A percentile compares a stretch with the other conserved stretches of the same genome.
Conservation (phyloP, 2,113 vertebrate species). For the Psilopogon haemacephalus region DNA sequence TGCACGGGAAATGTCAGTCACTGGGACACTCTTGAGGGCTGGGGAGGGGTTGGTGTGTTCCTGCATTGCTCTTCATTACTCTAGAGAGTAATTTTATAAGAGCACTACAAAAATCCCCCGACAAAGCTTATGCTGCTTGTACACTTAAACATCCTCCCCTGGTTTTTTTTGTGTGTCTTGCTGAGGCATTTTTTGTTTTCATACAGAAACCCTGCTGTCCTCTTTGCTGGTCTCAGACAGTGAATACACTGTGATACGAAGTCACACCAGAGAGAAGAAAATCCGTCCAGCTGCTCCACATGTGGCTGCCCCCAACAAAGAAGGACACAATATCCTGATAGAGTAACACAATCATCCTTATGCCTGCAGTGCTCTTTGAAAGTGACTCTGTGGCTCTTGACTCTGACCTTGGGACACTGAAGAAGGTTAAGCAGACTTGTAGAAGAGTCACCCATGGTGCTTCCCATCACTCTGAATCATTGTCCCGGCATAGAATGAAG, state of each 20-base stretch:
- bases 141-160: not conserved
- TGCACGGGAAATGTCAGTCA: not conserved
- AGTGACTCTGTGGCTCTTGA: not conserved
- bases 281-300: not conserved
- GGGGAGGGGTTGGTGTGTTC: not conserved
- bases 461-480: fast-evolving
- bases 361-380: not conserved
- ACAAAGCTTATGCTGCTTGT: not conserved
- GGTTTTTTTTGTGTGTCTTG: not conserved
- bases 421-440: not conserved
- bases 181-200: fast-evolving
- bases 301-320: not conserved
- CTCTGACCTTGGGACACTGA: not conserved
- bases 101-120: not conserved
- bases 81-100: not conserved
- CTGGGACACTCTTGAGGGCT: not conserved
- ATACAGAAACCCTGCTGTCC: not conserved
- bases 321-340: not conserved
- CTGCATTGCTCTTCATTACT: not conserved
- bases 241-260: fast-evolving
- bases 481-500: too few species aligned
- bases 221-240: not conserved
- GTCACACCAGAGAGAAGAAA: not conserved
- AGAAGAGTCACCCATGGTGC: fast-evolving
- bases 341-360: fast-evolving